Percentiles rank a stretch among this genome's conserved stretches.
phyloP scores from a whole-genome alignment of 1,140 invertebrate genomes.

The Drosophila lowei region DNA sequence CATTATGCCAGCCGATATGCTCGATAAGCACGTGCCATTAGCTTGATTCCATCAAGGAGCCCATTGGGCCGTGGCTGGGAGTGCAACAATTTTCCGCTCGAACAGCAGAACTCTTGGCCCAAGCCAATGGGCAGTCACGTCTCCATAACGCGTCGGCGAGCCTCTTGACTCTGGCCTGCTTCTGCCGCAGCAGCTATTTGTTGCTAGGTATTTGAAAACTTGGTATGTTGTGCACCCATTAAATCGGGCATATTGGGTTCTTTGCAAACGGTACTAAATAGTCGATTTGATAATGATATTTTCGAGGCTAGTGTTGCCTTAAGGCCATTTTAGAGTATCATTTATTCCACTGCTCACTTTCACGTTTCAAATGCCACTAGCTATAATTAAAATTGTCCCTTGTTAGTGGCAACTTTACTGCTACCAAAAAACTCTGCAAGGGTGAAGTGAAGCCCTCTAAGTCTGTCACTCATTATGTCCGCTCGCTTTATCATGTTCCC shows the following conservation, averaged over 20 bases:
- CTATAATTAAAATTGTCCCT: constrained; percentile 58
- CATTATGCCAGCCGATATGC: constrained; percentile 67
- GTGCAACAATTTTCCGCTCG: constrained; percentile 58
- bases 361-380: neutral
- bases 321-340: constrained; percentile 1
- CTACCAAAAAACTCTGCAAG: constrained; percentile 5
- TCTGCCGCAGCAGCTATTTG: constrained; percentile 29
- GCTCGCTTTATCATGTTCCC: constrained; percentile 73
- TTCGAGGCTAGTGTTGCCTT: too few relatives aligned
- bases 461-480: constrained; percentile 76
- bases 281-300: too few relatives aligned
- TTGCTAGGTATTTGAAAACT: constrained; percentile 58
- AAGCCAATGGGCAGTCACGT: constrained; percentile 65
- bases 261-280: neutral
- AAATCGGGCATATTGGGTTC: neutral
- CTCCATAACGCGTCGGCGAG: constrained; percentile 40
- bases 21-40: constrained; percentile 75
- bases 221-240: constrained; percentile 12
- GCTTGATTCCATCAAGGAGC: constrained; percentile 35
- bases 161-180: constrained; percentile 10
- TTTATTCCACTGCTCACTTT: neutral
- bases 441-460: constrained; percentile 39
- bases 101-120: constrained; percentile 40
- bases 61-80: constrained; percentile 4
- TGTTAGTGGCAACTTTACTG: constrained; percentile 20